Conservation (phyloP, 2,113 vertebrate genomes). For the Thinocorus orbignyianus region DNA sequence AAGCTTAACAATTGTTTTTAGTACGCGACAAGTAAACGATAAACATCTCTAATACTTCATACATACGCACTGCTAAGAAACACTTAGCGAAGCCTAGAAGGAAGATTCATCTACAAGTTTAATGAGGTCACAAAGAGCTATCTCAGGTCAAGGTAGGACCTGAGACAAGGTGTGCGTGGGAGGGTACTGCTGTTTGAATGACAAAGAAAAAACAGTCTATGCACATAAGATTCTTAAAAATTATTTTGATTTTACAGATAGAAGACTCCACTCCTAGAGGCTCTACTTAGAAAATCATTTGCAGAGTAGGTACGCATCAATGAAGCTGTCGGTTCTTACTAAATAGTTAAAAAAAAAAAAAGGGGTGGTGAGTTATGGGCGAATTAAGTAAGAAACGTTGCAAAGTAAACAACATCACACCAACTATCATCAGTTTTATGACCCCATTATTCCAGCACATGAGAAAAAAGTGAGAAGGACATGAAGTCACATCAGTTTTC, state of each 20-base stretch:
- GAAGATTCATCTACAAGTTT: background rate
- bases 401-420: background rate
- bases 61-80: background rate
- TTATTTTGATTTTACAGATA: background rate
- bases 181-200: background rate
- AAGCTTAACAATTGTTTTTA: background rate
- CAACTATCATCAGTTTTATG: background rate
- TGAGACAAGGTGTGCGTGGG: background rate
- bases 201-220: background rate
- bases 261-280: background rate
- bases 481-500: background rate
- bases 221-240: rapidly evolving
- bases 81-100: background rate
- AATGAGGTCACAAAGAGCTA: background rate
- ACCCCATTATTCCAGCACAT: rapidly evolving
- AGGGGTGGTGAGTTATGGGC: rapidly evolving
- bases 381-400: background rate
- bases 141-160: background rate
- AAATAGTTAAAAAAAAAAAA: background rate
- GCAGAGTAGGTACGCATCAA: background rate
- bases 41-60: background rate
- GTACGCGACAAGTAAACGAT: background rate
- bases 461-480: background rate
- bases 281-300: background rate
- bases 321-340: background rate